phyloP scores from a whole-genome alignment of 2,797 vertebrate genomes.

The Sphenodon punctatus region DNA sequence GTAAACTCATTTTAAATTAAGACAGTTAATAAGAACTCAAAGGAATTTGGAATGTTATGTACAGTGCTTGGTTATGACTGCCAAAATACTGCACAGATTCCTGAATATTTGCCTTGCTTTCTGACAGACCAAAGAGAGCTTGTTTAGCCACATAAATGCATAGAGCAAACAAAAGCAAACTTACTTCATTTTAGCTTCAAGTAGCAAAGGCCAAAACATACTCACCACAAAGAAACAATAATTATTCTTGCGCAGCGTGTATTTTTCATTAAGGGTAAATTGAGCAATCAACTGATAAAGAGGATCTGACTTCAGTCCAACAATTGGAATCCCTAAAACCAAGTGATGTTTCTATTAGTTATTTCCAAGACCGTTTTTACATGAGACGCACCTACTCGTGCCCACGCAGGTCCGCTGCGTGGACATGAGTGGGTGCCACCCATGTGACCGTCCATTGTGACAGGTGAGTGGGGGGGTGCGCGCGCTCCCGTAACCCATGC shows the following conservation, averaged over 20 bases:
- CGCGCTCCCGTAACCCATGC: no score
- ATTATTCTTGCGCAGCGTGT: neutral
- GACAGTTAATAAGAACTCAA: no score
- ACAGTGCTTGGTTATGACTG: no score
- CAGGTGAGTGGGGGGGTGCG: no score
- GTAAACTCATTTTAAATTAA: neutral
- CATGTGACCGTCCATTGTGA: no score
- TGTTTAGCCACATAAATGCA: neutral
- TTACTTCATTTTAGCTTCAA: neutral
- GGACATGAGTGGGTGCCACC: no score
- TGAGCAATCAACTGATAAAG: constrained; percentile 57
- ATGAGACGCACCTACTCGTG: no score
- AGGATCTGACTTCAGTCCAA: constrained; percentile 26
- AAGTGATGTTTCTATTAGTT: constrained; percentile 6
- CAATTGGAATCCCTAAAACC: constrained; percentile 62
- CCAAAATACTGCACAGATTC: neutral
- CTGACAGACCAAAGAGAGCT: neutral
- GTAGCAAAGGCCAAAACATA: neutral
- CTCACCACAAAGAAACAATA: constrained; percentile 62
- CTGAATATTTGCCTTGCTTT: neutral
- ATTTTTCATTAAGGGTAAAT: constrained; percentile 30
- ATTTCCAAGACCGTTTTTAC: no score
- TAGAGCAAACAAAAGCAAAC: neutral
- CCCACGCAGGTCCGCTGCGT: no score
- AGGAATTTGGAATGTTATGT: no score